Percentiles rank a stretch among this genome's conserved stretches.
These are phyloP conservation scores for Leptopilina syphax DNA, from an alignment of 2,888 invertebrate genomes.

Conservation along the genomic window DNA sequence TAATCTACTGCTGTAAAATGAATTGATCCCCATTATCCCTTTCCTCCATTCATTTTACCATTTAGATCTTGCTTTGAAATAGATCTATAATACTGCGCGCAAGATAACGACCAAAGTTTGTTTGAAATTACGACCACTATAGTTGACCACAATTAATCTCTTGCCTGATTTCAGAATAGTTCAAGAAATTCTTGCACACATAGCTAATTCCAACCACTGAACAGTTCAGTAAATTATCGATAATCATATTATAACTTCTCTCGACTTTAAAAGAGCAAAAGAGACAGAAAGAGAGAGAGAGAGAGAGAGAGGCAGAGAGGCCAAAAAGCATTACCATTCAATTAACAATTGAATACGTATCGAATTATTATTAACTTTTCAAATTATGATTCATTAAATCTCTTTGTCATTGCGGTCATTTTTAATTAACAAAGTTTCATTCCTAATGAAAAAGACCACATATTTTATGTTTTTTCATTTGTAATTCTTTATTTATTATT, in stretches of 20 bases:
- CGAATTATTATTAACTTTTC: too few relatives aligned
- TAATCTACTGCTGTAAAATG: conserved; percentile 60
- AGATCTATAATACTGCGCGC: background rate
- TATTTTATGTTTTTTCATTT: too few relatives aligned
- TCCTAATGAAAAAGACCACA: too few relatives aligned
- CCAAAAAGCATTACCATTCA: background rate
- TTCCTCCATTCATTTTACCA: background rate
- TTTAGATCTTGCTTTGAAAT: conserved; percentile 10
- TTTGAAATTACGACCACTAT: conserved; percentile 24
- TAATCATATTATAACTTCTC: conserved; percentile 19
- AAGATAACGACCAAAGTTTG: conserved; percentile 38
- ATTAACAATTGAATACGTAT: background rate
- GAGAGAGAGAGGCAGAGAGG: too few relatives aligned
- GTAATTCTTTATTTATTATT: too few relatives aligned
- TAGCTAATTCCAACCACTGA: conserved; percentile 5
- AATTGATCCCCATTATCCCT: conserved; percentile 25
- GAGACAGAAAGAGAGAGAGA: too few relatives aligned
- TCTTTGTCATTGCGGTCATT: background rate
- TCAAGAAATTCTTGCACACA: conserved; percentile 31
- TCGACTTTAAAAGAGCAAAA: background rate
- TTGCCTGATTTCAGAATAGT: conserved; percentile 39
- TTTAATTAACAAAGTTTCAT: too few relatives aligned
- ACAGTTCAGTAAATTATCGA: conserved; percentile 33
- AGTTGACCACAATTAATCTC: conserved; percentile 35
- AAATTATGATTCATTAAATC: background rate